Conservation (phyloP, 2,888 invertebrate species). For the Pterobdella sp. region DNA sequence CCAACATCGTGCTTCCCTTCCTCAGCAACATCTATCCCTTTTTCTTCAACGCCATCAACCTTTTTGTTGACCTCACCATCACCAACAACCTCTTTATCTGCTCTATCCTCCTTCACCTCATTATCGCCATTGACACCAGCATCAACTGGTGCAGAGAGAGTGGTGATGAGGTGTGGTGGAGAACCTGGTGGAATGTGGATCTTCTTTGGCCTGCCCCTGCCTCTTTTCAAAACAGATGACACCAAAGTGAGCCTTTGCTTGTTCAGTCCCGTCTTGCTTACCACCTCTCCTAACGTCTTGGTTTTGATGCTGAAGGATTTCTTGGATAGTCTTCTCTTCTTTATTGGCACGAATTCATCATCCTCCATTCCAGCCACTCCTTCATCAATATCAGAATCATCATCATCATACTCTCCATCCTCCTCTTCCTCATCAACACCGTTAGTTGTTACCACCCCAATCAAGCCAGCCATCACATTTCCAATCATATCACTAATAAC, state of each 20-base stretch:
- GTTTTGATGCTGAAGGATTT: background rate
- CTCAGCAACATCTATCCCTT: no score
- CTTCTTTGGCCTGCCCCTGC: background rate
- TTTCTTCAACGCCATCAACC: no score
- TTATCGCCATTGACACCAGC: no score
- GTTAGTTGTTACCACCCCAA: background rate
- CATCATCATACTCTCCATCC: background rate
- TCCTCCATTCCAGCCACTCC: background rate
- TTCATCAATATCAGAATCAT: background rate
- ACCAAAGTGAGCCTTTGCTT: no score
- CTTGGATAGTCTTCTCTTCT: background rate
- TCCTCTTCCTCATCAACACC: background rate
- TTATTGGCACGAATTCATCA: background rate
- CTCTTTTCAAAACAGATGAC: background rate
- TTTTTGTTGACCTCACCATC: background rate
- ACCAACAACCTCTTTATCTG: background rate
- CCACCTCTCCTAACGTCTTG: no score
- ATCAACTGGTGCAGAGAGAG: no score
- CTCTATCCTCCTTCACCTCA: background rate
- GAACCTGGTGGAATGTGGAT: no score
- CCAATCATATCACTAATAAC: background rate
- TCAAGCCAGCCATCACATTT: background rate
- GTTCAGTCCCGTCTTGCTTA: no score
- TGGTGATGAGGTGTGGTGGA: no score
- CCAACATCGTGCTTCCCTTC: no score